Conservation (phyloP, 2,797 vertebrate genomes). For the Rhincodon typus region DNA sequence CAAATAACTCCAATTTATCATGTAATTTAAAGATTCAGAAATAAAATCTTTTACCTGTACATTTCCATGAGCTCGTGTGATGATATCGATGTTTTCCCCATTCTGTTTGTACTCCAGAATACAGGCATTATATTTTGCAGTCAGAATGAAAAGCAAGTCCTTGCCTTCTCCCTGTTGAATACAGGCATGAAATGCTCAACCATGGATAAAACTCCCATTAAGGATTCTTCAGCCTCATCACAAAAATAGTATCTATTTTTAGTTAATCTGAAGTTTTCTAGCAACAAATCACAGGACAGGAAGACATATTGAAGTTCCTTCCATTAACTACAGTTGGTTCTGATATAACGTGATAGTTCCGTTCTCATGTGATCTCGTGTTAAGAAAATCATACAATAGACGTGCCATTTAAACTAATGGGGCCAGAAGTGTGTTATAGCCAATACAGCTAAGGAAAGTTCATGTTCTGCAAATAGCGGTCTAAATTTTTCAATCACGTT, state of each 20-base stretch:
- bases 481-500: no score
- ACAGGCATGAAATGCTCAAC: not conserved
- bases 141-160: conserved; percentile 92
- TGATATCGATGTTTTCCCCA: conserved; percentile 93
- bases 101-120: conserved; percentile 98
- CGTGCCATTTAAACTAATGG: no score
- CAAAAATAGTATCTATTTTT: not conserved
- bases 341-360: no score
- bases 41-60: conserved; percentile 72
- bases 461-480: no score
- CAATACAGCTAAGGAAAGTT: no score
- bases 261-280: not conserved
- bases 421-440: no score
- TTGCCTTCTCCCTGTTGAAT: conserved; percentile 82
- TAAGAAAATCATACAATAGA: no score
- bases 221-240: not conserved
- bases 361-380: no score
- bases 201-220: not conserved
- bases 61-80: conserved; percentile 90
- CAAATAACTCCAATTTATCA: not conserved
- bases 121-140: conserved; percentile 96
- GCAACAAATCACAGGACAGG: not conserved
- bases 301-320: not conserved
- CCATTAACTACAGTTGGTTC: not conserved
- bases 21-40: not conserved